Evolutionary conservation across 2,797 vertebrate species (phyloP).

Genomic region (Stomatorhinus walkeri): DNA sequence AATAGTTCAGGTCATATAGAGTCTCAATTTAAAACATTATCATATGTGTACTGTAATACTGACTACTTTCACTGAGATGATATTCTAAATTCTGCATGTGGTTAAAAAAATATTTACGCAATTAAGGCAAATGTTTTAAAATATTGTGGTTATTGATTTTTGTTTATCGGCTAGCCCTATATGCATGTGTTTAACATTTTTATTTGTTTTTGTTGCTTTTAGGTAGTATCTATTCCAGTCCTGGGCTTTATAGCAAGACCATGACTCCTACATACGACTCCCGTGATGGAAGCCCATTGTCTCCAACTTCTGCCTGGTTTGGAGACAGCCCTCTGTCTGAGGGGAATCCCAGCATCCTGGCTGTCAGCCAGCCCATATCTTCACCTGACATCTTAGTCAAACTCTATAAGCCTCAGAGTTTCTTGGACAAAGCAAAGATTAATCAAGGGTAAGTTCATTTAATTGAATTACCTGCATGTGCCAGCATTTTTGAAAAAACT

Average conservation of each 20-base stretch:
- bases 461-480: background rate
- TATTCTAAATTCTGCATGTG: background rate
- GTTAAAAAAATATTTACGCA: background rate
- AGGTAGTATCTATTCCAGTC: conserved; percentile 98
- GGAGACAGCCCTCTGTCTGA: conserved; percentile 96
- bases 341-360: conserved; percentile 95
- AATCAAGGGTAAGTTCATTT: conserved; percentile 85
- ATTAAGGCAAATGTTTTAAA: background rate
- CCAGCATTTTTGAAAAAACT: background rate
- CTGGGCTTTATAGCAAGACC: conserved; percentile 96
- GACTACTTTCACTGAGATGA: background rate
- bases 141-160: background rate
- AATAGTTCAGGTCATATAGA: background rate
- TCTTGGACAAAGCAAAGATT: conserved; percentile 97
- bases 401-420: conserved; percentile 94
- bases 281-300: conserved; percentile 91
- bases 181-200: background rate
- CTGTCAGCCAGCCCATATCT: conserved; percentile 90
- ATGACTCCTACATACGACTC: conserved; percentile 99
- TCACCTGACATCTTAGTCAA: conserved; percentile 91
- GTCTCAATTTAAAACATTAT: background rate
- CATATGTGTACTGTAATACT: background rate
- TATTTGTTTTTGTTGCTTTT: background rate
- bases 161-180: background rate
- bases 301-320: conserved; percentile 95